phyloP scores from a whole-genome alignment of 2,888 invertebrate species.

The Cerastis leucographa region DNA sequence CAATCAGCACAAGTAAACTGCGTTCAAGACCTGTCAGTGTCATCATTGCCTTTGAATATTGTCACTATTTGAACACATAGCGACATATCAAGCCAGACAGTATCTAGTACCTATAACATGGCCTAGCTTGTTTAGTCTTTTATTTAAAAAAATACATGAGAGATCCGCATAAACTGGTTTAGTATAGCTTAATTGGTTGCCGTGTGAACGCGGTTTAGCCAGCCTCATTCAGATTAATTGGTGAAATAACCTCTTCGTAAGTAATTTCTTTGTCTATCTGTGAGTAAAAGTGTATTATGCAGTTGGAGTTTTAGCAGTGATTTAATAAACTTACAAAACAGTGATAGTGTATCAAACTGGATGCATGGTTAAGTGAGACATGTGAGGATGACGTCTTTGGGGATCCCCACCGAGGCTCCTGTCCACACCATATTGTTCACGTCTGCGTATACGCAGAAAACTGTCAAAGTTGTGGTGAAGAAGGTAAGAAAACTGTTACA shows the following conservation, averaged over 20 bases:
- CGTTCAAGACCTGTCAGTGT: not conserved
- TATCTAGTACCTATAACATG: no score
- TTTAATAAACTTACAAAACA: not conserved
- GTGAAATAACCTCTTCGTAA: not conserved
- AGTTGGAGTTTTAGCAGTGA: not conserved
- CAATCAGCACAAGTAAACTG: not conserved
- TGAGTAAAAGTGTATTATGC: not conserved
- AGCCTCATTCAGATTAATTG: not conserved
- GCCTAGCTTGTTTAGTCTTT: no score
- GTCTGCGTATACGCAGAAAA: constrained; percentile 82
- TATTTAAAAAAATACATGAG: no score
- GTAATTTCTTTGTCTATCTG: not conserved
- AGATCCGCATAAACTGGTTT: no score
- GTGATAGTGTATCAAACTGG: constrained; percentile 37
- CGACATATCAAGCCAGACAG: no score
- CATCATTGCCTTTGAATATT: not conserved
- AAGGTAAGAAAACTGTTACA: constrained; percentile 76
- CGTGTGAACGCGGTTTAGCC: not conserved
- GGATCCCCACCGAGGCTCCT: constrained; percentile 88
- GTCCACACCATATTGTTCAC: constrained; percentile 86
- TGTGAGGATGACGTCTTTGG: constrained; percentile 84
- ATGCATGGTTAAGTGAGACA: constrained; percentile 44
- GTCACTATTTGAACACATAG: no score
- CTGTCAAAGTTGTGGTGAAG: constrained; percentile 77
- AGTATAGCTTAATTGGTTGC: no score